Evolutionary conservation across 1,140 invertebrate genomes (phyloP).

Genomic region (Harpegnathos saltator): DNA sequence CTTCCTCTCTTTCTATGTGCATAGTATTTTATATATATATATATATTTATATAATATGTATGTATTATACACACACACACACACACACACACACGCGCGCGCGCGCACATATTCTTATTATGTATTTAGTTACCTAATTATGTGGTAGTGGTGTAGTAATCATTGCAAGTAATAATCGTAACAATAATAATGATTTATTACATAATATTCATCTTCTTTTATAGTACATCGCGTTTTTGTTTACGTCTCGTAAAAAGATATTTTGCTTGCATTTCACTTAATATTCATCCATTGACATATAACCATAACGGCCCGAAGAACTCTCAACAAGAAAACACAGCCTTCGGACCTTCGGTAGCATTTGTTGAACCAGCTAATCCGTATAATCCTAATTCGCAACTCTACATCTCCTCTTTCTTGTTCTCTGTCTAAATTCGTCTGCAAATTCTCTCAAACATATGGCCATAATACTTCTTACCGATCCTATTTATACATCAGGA

Average conservation of each 20-base stretch:
- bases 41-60: slow-evolving; percentile 33
- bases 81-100: not conserved
- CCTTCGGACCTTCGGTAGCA: slow-evolving; percentile 77
- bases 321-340: slow-evolving; percentile 85
- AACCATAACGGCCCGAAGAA: slow-evolving; percentile 80
- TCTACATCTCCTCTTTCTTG: not conserved
- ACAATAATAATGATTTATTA: slow-evolving; percentile 84
- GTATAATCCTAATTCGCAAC: slow-evolving; percentile 12
- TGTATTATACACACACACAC: not conserved
- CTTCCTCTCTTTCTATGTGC: no score
- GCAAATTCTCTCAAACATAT: slow-evolving; percentile 27
- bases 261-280: slow-evolving; percentile 68
- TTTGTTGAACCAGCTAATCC: slow-evolving; percentile 62
- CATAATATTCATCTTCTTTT: slow-evolving; percentile 82
- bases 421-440: slow-evolving; percentile 16
- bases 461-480: slow-evolving; percentile 9
- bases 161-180: slow-evolving; percentile 81
- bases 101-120: slow-evolving; percentile 63
- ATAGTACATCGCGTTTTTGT: slow-evolving; percentile 79
- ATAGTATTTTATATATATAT: slow-evolving; percentile 65
- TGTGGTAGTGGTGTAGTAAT: slow-evolving; percentile 80
- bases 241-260: slow-evolving; percentile 83
- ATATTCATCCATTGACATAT: slow-evolving; percentile 71
- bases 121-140: slow-evolving; percentile 77
- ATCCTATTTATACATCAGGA: slow-evolving; percentile 61